Conservation (phyloP, 37 sponge, comb jelly and placozoan genomes). For the Cliona cf. orientalis region DNA sequence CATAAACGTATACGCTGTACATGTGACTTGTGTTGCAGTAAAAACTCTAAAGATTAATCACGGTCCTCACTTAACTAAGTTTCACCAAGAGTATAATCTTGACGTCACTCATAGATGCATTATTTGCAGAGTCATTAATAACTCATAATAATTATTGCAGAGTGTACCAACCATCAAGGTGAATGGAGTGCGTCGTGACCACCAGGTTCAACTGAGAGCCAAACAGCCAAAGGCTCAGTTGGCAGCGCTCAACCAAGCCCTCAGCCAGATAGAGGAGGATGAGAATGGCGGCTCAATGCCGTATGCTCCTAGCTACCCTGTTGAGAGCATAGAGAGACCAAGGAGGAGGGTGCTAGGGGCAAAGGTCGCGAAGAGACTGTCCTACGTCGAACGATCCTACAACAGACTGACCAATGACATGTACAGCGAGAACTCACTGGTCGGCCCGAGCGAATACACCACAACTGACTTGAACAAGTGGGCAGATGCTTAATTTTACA, state of each 20-base stretch:
- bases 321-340: slow-evolving; percentile 21
- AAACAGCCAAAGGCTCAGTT: too few species aligned
- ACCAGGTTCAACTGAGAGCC: too few species aligned
- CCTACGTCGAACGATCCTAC: slow-evolving; percentile 52
- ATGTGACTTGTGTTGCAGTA: not conserved
- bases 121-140: not conserved
- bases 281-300: not conserved
- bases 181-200: not conserved
- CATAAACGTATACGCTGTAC: too few species aligned
- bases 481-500: not conserved
- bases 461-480: slow-evolving; percentile 3
- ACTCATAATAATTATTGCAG: not conserved
- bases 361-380: slow-evolving; percentile 18
- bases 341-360: slow-evolving; percentile 6
- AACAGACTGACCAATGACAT: slow-evolving; percentile 42
- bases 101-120: not conserved
- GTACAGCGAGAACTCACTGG: slow-evolving; percentile 22
- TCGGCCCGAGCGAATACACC: not conserved
- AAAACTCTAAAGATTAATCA: not conserved
- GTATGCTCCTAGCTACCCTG: not conserved
- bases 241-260: slow-evolving; percentile 26
- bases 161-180: slow-evolving; percentile 29
- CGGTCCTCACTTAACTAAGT: not conserved
- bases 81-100: not conserved
- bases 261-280: slow-evolving; percentile 32